Evolutionary conservation across 2,888 invertebrate genomes (phyloP).

Genomic region (Drosophila meridionalis): DNA sequence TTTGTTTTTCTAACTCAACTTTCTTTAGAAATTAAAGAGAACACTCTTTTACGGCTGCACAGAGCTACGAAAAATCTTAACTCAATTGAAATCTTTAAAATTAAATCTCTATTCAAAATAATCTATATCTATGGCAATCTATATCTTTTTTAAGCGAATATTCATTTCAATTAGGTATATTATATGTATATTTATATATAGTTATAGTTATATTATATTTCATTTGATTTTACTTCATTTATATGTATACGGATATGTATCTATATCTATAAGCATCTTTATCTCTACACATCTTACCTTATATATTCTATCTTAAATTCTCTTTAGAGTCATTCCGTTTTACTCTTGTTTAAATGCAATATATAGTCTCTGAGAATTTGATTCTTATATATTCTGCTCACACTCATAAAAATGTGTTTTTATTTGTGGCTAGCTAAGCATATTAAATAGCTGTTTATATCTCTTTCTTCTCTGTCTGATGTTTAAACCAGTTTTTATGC

Average conservation of each 20-base stretch:
- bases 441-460: neutral
- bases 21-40: neutral
- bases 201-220: too few relatives aligned
- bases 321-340: neutral
- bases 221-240: too few relatives aligned
- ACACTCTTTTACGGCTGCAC: neutral
- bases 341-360: neutral
- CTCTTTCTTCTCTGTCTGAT: neutral
- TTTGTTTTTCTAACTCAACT: neutral
- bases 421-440: conserved; percentile 1
- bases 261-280: neutral
- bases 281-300: neutral
- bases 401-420: neutral
- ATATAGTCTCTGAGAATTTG: neutral
- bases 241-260: too few relatives aligned
- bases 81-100: neutral
- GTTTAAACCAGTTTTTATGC: neutral
- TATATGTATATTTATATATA: neutral
- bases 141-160: neutral
- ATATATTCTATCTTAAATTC: neutral
- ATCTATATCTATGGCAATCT: neutral
- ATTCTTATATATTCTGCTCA: neutral
- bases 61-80: neutral
- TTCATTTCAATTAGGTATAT: neutral
- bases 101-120: neutral